phyloP scores from a whole-genome alignment of 2,888 invertebrate genomes.

The Brachypterus glaber region DNA sequence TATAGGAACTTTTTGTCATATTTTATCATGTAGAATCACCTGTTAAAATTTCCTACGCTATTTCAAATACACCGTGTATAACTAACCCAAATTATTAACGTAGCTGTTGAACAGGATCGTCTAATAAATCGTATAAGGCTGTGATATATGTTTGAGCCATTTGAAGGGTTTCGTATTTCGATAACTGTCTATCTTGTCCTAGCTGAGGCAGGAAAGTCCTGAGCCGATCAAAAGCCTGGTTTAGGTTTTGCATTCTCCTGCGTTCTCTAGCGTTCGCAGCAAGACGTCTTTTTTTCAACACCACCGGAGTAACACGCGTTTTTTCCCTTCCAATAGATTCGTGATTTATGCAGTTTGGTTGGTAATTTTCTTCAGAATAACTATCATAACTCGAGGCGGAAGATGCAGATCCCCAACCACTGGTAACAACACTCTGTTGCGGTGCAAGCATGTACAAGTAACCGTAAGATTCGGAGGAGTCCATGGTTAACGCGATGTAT shows the following conservation, averaged over 20 bases:
- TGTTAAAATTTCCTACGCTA: no score
- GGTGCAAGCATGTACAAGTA: conserved; percentile 33
- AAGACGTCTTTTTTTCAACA: conserved; percentile 71
- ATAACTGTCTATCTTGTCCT: conserved; percentile 83
- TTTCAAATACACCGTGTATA: no score
- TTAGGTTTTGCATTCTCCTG: conserved; percentile 86
- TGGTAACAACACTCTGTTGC: conserved; percentile 12
- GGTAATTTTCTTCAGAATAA: conserved; percentile 31
- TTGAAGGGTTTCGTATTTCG: conserved; percentile 92
- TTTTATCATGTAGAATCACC: no score
- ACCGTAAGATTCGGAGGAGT: conserved; percentile 30
- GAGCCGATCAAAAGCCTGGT: conserved; percentile 86
- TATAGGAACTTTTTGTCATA: no score
- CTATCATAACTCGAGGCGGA: conserved; percentile 32
- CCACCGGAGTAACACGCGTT: conserved; percentile 58
- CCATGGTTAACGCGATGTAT: conserved; percentile 17
- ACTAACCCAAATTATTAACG: no score
- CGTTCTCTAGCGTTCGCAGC: conserved; percentile 92
- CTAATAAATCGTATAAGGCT: conserved; percentile 75
- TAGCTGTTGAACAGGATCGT: no score
- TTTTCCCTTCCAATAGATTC: conserved; percentile 26
- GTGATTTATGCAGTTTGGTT: conserved; percentile 23
- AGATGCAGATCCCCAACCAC: conserved; percentile 28
- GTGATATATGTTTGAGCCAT: conserved; percentile 96
- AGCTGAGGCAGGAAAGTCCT: conserved; percentile 82